Base-by-base conservation (phyloP, 2,113 vertebrate species). In the Cariama cristata region DNA sequence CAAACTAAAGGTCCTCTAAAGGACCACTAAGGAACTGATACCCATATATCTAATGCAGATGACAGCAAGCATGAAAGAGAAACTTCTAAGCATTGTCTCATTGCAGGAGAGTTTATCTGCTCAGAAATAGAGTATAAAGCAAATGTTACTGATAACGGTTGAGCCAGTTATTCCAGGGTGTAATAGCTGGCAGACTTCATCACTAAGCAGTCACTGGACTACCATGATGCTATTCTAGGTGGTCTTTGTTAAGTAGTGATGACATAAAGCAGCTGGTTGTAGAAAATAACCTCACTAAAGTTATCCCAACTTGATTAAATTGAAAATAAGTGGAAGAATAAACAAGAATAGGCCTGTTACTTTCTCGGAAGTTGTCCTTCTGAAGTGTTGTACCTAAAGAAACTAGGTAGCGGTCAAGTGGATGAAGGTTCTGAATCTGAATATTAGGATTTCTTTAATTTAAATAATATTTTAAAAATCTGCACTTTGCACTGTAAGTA, bases 231-330 rank as follows among this genome's bases (percentile, higher is more conserved):
- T 97, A 97, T 97, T 97, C 90, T 96, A 95, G 90, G 66, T 88
- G 76, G 47, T 75, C 93, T 96, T 91, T 95, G 89, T 94, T 97
- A 97, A 92, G 87, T 95, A 95, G 93, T 76, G 92, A 97, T 96
- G 87, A 69, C 74, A 97, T 60, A 96, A 81, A 94, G 69, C 97
- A 97, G 96, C 97, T 97, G 97, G 62, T 42, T 93, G 95, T 90
- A 95, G 87, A 97, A 97, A 97, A 97, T 97, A 97, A 90, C 92
- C 24, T 58, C 45, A 58, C 97, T 93, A 96, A 97, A 97, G 90
- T 96, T 97, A 94, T 91, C 74, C 15, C 69, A 63, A 60, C 74
- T 87, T 96, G 24, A 82, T 90, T 76, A 72, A 93, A 82, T 45
- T 91, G 66, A 93, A 93, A 85, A 58, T 26, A 81, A 93, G 52